A percentile compares a stretch with the other conserved stretches of the same genome.
phyloP scores from a whole-genome alignment of 2,888 invertebrate species.

The Microdon myrmicae region DNA sequence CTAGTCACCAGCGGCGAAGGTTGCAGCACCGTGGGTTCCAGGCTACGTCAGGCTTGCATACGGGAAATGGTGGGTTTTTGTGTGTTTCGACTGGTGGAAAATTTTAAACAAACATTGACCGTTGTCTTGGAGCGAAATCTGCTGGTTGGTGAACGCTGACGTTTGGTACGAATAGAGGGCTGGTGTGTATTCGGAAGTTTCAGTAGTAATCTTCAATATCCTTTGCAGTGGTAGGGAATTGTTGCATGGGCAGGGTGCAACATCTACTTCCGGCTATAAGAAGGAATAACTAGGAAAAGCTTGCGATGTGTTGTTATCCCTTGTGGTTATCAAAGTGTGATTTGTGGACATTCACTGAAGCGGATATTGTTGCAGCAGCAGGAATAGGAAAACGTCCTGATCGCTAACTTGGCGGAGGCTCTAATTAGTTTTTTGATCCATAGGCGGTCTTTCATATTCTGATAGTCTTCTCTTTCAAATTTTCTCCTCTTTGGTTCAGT shows the following conservation, averaged over 20 bases:
- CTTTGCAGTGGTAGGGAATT: slow-evolving; percentile 27
- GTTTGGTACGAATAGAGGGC: slow-evolving; percentile 16
- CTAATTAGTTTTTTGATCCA: slow-evolving; percentile 49
- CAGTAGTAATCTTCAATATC: slow-evolving; percentile 49
- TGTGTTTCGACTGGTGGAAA: slow-evolving; percentile 43
- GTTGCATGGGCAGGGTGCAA: slow-evolving; percentile 21
- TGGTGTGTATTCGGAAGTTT: slow-evolving; percentile 14
- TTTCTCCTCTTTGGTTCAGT: too few relatives aligned
- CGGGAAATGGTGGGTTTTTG: slow-evolving; percentile 29
- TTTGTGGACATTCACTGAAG: slow-evolving; percentile 49
- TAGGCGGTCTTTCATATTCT: slow-evolving; percentile 32
- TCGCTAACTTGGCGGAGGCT: slow-evolving; percentile 41
- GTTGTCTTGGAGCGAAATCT: slow-evolving; percentile 40
- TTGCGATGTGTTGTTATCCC: slow-evolving; percentile 35
- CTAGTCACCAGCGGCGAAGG: background rate
- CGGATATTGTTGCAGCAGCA: slow-evolving; percentile 33
- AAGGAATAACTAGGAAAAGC: background rate
- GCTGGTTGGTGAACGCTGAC: slow-evolving; percentile 2
- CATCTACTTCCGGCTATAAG: too few relatives aligned
- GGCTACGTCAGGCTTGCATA: slow-evolving; percentile 10
- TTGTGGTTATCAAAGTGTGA: slow-evolving; percentile 44
- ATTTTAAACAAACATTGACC: slow-evolving; percentile 52
- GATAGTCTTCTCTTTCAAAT: too few relatives aligned
- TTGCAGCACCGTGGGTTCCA: background rate
- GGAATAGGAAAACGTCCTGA: slow-evolving; percentile 4